These are phyloP conservation scores for Apodemia mormo DNA, from an alignment of 2,888 invertebrate species.

Conservation along the genomic window DNA sequence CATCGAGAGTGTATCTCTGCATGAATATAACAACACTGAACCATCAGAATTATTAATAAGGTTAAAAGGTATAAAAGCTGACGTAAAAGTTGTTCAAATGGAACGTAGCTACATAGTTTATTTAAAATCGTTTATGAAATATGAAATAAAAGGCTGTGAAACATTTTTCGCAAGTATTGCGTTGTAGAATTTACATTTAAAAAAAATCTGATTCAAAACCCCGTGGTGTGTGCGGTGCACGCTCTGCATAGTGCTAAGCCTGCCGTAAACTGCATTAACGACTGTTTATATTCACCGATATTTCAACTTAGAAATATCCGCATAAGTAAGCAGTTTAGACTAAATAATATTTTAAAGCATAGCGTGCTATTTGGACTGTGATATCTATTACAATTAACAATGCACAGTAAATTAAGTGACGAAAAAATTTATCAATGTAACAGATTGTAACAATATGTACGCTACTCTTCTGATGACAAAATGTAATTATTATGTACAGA, in stretches of 20 bases:
- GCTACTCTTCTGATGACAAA: too few species aligned
- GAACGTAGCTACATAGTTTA: slow-evolving; percentile 17
- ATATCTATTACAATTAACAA: too few species aligned
- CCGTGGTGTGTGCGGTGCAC: slow-evolving; percentile 21
- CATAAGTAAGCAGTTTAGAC: too few species aligned
- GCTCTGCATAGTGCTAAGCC: slow-evolving; percentile 25
- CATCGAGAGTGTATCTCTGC: neutral
- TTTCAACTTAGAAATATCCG: neutral
- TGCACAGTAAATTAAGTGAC: too few species aligned
- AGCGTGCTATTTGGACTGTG: too few species aligned
- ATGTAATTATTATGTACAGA: too few species aligned
- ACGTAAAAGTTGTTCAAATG: slow-evolving; percentile 15
- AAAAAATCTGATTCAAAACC: slow-evolving; percentile 28
- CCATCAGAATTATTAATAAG: slow-evolving; percentile 11
- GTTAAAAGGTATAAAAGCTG: slow-evolving; percentile 18
- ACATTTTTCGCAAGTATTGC: slow-evolving; percentile 19
- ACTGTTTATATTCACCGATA: slow-evolving; percentile 24
- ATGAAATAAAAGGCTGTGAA: slow-evolving; percentile 19
- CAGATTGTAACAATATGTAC: too few species aligned
- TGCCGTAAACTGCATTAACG: slow-evolving; percentile 22
- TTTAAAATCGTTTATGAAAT: slow-evolving; percentile 19
- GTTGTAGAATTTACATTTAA: slow-evolving; percentile 30
- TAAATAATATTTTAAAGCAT: too few species aligned
- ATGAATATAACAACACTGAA: neutral
- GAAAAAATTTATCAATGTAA: too few species aligned